Conservation (phyloP, 2,888 invertebrate genomes). For the Caenorhabditis doughertyi region DNA sequence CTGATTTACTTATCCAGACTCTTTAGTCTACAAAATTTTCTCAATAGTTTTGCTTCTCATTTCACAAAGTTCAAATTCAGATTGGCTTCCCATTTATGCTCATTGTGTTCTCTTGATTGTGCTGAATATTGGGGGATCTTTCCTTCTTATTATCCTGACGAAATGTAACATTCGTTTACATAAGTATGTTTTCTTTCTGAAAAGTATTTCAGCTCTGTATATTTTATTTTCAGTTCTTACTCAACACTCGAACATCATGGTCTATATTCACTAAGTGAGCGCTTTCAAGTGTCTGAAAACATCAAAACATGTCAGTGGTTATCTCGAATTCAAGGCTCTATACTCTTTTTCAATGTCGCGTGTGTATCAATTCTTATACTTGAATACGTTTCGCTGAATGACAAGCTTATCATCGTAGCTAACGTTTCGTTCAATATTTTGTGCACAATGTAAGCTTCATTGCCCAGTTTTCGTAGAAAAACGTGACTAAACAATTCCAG, state of each 20-base stretch:
- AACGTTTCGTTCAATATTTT: conserved; percentile 57
- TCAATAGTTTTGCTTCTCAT: not conserved
- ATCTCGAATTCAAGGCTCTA: conserved; percentile 45
- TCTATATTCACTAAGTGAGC: conserved; percentile 55
- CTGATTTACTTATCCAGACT: conserved; percentile 18
- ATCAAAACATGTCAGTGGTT: conserved; percentile 65
- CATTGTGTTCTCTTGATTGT: conserved; percentile 41
- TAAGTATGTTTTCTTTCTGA: conserved; percentile 22
- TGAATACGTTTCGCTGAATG: conserved; percentile 41
- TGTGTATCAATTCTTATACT: conserved; percentile 55
- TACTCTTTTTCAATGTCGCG: conserved; percentile 58
- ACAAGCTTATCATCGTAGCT: conserved; percentile 33
- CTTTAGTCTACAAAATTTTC: not conserved
- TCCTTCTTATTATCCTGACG: conserved; percentile 45
- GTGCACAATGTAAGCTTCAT: conserved; percentile 44
- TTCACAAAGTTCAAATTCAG: conserved; percentile 16
- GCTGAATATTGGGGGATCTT: conserved; percentile 48
- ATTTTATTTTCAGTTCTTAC: conserved; percentile 49
- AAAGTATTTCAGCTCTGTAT: not conserved
- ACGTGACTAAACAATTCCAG: conserved; percentile 10
- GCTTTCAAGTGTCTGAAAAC: conserved; percentile 63
- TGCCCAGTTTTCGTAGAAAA: not conserved
- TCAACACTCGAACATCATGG: conserved; percentile 44
- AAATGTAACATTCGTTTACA: conserved; percentile 56
- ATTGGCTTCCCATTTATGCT: conserved; percentile 50